These are phyloP conservation scores for Adelosebastes latens DNA, from an alignment of 2,797 vertebrate species.

Conservation along the genomic window DNA sequence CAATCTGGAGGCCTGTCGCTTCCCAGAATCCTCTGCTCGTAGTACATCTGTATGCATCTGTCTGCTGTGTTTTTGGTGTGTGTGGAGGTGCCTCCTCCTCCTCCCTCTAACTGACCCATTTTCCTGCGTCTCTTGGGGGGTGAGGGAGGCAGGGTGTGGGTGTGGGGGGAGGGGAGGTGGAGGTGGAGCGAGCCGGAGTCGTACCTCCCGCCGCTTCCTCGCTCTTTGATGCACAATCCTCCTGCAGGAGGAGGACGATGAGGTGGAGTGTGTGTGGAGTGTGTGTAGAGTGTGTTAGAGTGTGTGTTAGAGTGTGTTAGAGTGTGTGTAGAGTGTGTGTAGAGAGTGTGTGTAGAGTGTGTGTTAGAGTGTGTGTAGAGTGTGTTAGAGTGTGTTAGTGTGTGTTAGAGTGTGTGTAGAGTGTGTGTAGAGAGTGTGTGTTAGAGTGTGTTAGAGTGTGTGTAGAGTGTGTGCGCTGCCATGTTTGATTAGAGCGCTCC, in stretches of 20 bases:
- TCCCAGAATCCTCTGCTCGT: neutral
- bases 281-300: neutral
- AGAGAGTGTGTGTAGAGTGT: no score
- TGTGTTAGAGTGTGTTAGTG: neutral
- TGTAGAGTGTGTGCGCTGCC: slow-evolving; percentile 5
- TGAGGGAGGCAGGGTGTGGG: neutral
- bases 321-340: no score
- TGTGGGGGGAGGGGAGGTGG: slow-evolving; percentile 6
- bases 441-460: no score
- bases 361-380: no score
- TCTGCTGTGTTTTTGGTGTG: neutral
- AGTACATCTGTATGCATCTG: neutral
- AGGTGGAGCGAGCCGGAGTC: slow-evolving; percentile 25
- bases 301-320: no score
- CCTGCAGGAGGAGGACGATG: slow-evolving; percentile 3
- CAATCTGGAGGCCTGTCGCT: no score
- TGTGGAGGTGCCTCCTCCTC: neutral
- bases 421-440: no score
- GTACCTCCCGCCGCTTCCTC: slow-evolving; percentile 38
- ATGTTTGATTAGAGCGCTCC: slow-evolving; percentile 14
- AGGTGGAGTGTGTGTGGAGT: neutral
- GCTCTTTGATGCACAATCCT: slow-evolving; percentile 53
- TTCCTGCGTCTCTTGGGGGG: slow-evolving; percentile 56
- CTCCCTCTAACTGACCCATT: slow-evolving; percentile 76
- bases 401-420: no score